Base-by-base conservation (phyloP, 2,113 vertebrate species). In the Symphodus melops region DNA sequence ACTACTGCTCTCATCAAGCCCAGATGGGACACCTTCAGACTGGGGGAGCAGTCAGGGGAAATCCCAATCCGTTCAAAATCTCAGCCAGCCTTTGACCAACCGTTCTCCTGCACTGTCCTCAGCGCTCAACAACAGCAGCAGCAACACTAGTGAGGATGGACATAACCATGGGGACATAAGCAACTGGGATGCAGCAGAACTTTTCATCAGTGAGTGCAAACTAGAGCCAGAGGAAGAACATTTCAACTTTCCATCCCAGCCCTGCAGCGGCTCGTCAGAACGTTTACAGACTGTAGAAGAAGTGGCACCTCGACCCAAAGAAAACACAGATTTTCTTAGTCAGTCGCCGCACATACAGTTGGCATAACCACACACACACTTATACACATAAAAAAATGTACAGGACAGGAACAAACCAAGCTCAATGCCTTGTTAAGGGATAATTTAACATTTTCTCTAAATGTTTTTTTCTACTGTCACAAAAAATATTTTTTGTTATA, bases 161-260 rank as follows among this genome's bases (percentile, higher is more conserved):
- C 94, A 95, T 59, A 94, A 94, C 39, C 77, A 76, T 58, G 95
- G 94, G 9, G 76, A 90, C 51, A 80, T 90, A 4, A 81, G 85
- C 41, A 94, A 95, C 86, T 98, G 96, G 96, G 96, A 94, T 57
- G 93, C 96, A 72, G 95, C 95, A 71, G 95, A 96, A 92, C 94
- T 97, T 79, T 97, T 98, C 92, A 95, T 97, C 90, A 95, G 92
- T 20, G 96, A 97, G 86, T 94, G 96, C 93, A 96, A 97, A 85
- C 72, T 94, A 82, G 92, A 95, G 85, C 92, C 88, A 90, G 92
- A 81, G 65, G 91, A 70, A 91, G 95, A 94, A 89, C 94, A 93
- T 90, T 93, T 93, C 21, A 93, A 95, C 86, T 92, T 93, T 78
- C 83, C 94, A 76, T 93, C 93, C 4, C 93, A 92, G 72, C 49